Percentiles rank a stretch among this genome's conserved stretches.
Conservation (phyloP, 2,888 invertebrate species). For the Heliconius erato region DNA sequence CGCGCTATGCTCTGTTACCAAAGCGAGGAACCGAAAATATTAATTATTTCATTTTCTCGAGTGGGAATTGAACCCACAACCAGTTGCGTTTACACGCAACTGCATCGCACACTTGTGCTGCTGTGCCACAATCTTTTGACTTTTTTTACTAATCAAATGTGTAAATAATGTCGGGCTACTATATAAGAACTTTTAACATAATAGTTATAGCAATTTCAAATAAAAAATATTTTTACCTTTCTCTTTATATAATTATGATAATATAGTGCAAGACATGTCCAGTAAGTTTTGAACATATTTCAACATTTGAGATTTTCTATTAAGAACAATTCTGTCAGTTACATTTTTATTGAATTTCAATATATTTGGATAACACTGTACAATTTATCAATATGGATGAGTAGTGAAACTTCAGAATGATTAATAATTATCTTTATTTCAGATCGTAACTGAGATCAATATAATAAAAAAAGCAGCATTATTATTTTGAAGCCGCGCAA, state of each 20-base stretch:
- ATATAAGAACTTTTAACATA: too few relatives aligned
- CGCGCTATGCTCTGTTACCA: not conserved
- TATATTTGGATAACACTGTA: too few relatives aligned
- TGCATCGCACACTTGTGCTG: too few relatives aligned
- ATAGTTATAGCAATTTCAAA: not conserved
- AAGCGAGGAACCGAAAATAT: not conserved
- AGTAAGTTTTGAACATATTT: too few relatives aligned
- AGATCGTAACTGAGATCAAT: slow-evolving; percentile 52
- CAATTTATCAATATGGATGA: not conserved
- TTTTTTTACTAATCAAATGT: too few relatives aligned
- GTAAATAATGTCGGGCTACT: too few relatives aligned
- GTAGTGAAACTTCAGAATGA: slow-evolving; percentile 26
- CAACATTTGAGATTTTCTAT: too few relatives aligned
- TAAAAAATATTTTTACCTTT: not conserved
- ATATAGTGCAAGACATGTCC: not conserved
- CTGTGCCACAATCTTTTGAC: not conserved
- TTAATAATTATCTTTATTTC: slow-evolving; percentile 46
- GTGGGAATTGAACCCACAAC: too few relatives aligned
- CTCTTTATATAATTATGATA: not conserved
- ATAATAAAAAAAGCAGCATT: slow-evolving; percentile 44
- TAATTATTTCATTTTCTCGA: too few relatives aligned
- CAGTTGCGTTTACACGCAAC: too few relatives aligned
- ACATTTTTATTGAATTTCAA: too few relatives aligned
- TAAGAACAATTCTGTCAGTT: too few relatives aligned
- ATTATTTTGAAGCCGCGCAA: slow-evolving; percentile 25